phyloP scores from a whole-genome alignment of 2,888 invertebrate genomes.

The Cantharis lateralis region DNA sequence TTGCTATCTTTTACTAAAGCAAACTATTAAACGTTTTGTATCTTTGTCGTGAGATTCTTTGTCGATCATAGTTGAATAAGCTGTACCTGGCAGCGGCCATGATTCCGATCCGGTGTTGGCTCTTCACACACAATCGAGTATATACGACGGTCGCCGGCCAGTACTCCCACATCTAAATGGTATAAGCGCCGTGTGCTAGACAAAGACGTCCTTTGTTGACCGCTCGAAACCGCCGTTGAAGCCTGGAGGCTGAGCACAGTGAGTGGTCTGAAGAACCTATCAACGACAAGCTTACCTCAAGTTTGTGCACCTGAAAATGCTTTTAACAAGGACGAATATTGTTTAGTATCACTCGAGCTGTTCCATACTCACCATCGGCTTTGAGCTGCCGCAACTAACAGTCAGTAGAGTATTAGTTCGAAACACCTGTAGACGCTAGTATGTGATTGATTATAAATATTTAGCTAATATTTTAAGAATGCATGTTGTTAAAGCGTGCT shows the following conservation, averaged over 20 bases:
- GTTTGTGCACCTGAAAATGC: constrained; percentile 24
- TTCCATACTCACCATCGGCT: constrained; percentile 49
- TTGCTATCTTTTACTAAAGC: constrained; percentile 25
- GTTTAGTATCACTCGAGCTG: constrained; percentile 31
- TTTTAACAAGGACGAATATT: constrained; percentile 27
- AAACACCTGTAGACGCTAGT: constrained; percentile 59
- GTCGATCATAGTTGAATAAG: constrained; percentile 27
- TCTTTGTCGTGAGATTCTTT: constrained; percentile 33
- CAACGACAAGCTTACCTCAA: constrained; percentile 28
- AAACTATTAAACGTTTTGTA: constrained; percentile 9
- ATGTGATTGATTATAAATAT: constrained; percentile 53
- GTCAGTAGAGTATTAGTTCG: constrained; percentile 59
- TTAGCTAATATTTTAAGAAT: constrained; percentile 37
- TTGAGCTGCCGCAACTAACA: constrained; percentile 53
- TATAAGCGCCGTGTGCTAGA: constrained; percentile 31
- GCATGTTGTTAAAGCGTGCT: constrained; percentile 48
- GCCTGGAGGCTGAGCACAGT: constrained; percentile 73
- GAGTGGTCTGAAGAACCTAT: constrained; percentile 46
- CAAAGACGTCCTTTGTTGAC: constrained; percentile 62
- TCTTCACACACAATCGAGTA: constrained; percentile 45
- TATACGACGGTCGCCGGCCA: constrained; percentile 40
- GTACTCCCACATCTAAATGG: constrained; percentile 42
- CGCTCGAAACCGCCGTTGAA: constrained; percentile 64
- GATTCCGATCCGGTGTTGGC: constrained; percentile 48
- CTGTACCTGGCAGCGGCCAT: constrained; percentile 50